A percentile compares a stretch with the other conserved stretches of the same genome.
phyloP scores from a whole-genome alignment of 2,797 vertebrate species.

The Mionectes olivaceus region DNA sequence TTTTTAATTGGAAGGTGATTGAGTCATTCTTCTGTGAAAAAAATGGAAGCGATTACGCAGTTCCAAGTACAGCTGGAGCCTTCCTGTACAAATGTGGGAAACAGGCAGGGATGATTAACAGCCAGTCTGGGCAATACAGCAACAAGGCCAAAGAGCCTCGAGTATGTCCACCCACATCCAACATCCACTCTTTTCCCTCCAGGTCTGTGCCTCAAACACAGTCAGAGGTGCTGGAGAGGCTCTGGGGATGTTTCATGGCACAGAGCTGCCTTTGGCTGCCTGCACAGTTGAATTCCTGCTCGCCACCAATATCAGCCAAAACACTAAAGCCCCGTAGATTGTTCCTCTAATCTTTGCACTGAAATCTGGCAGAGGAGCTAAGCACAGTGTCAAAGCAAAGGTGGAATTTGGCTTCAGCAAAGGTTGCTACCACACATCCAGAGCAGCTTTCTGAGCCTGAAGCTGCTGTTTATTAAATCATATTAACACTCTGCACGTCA shows the following conservation, averaged over 20 bases:
- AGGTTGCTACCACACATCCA: neutral
- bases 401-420: neutral
- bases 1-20: neutral
- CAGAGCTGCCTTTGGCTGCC: neutral
- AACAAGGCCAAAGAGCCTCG: neutral
- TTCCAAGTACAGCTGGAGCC: neutral
- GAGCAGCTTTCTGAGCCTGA: neutral
- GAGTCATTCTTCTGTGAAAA: neutral
- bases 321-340: neutral
- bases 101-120: neutral
- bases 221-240: neutral
- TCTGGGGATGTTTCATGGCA: rapidly evolving
- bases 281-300: neutral
- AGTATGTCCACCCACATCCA: rapidly evolving
- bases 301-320: neutral
- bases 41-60: neutral
- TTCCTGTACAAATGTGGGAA: neutral
- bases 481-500: neutral
- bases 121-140: neutral
- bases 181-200: neutral
- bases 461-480: neutral
- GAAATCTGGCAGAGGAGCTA: neutral
- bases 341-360: neutral
- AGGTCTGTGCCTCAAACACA: neutral
- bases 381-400: neutral